A percentile compares a stretch with the other conserved stretches of the same genome.
Conservation (phyloP, 1,140 invertebrate species). For the Heliothis virescens region DNA sequence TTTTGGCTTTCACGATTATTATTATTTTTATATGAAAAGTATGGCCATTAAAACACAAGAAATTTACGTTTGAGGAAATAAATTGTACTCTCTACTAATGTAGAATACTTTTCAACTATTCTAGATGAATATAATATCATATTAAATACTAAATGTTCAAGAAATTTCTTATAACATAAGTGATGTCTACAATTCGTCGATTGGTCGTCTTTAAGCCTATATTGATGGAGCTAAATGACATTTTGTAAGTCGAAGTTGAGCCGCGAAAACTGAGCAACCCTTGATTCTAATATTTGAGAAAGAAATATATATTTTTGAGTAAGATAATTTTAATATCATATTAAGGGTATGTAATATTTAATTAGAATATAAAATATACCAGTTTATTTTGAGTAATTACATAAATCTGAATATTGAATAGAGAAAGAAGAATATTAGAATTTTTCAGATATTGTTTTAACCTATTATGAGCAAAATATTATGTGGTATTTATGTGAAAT, state of each 20-base stretch:
- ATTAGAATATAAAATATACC: too few species aligned
- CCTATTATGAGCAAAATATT: too few species aligned
- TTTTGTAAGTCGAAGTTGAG: slow-evolving; percentile 5
- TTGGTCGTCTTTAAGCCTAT: slow-evolving; percentile 32
- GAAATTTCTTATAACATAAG: not conserved
- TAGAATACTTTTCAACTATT: not conserved
- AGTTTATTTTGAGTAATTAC: too few species aligned
- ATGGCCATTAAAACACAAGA: not conserved
- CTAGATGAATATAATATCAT: not conserved
- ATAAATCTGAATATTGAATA: too few species aligned
- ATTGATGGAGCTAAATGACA: slow-evolving; percentile 10
- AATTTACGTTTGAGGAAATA: too few species aligned
- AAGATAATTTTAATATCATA: too few species aligned
- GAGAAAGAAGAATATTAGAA: too few species aligned
- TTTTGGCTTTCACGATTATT: slow-evolving; percentile 7
- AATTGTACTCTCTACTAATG: not conserved
- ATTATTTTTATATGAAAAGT: not conserved
- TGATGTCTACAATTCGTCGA: slow-evolving; percentile 22
- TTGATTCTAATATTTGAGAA: not conserved
- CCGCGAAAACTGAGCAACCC: slow-evolving; percentile 19
- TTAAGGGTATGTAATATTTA: too few species aligned
- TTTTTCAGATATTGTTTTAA: too few species aligned
- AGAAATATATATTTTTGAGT: not conserved
- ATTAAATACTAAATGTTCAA: not conserved
- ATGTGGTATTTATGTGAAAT: too few species aligned